These are phyloP conservation scores for Tragopan temminckii DNA, from an alignment of 2,797 vertebrate genomes.

Conservation along the genomic window DNA sequence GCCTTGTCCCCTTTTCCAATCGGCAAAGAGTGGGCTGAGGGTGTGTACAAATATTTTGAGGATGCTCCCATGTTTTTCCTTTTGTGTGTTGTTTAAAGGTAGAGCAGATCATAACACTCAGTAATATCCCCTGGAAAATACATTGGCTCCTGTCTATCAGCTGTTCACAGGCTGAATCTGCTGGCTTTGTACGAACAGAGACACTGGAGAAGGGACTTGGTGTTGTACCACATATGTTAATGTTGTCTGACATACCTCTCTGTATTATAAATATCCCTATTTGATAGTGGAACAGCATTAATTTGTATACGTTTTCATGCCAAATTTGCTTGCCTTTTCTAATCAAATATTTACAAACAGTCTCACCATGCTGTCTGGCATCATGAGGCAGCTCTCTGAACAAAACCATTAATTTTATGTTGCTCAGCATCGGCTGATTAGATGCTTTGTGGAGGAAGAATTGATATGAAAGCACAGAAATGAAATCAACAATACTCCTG, in stretches of 20 bases:
- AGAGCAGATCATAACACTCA: not conserved
- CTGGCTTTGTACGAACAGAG: not conserved
- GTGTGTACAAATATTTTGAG: not conserved
- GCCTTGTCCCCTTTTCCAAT: rapidly evolving
- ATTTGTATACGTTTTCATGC: constrained; percentile 1
- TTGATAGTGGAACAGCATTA: not conserved
- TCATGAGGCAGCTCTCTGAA: constrained; percentile 12
- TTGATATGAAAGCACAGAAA: constrained; percentile 46
- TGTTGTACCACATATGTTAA: not conserved
- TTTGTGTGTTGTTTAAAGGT: not conserved
- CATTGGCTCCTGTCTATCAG: not conserved
- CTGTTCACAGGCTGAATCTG: not conserved
- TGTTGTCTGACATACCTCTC: not conserved
- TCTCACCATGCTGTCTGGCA: constrained; percentile 2
- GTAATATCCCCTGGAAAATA: not conserved
- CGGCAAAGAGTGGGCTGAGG: not conserved
- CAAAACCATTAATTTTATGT: constrained; percentile 62
- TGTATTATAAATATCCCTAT: not conserved
- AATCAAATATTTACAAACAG: constrained; percentile 67
- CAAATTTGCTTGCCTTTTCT: constrained; percentile 42
- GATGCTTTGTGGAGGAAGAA: constrained; percentile 50
- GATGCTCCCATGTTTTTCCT: not conserved
- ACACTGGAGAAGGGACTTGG: not conserved
- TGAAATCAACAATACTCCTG: constrained; percentile 39
- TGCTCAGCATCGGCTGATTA: constrained; percentile 20